phyloP scores from a whole-genome alignment of 1,140 invertebrate genomes.

The Cherax quadricarinatus region DNA sequence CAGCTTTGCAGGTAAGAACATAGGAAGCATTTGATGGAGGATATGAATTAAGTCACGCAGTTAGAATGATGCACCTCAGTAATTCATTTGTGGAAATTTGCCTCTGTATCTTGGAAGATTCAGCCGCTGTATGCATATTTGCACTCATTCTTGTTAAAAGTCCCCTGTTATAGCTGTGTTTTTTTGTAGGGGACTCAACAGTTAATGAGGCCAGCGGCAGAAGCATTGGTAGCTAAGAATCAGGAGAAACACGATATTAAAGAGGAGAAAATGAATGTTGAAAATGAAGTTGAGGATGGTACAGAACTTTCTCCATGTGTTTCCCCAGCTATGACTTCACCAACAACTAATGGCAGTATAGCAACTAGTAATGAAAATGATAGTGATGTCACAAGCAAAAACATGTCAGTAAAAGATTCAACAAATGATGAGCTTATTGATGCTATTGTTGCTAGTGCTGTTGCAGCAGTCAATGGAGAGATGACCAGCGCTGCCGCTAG shows the following conservation, averaged over 20 bases:
- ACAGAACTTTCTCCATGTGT: neutral
- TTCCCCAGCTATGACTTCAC: constrained; percentile 12
- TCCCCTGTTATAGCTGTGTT: neutral
- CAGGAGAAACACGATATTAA: neutral
- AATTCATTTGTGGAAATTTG: too few relatives aligned
- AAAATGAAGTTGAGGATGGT: neutral
- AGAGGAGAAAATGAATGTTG: neutral
- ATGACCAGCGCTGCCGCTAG: neutral
- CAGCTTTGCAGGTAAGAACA: too few relatives aligned
- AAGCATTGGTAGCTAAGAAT: neutral
- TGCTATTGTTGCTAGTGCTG: constrained; percentile 34
- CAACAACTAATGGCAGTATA: constrained; percentile 45
- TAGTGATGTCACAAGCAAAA: constrained; percentile 30
- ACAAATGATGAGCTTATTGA: constrained; percentile 34
- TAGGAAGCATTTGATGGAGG: too few relatives aligned
- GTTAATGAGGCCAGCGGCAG: neutral
- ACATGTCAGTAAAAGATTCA: constrained; percentile 12
- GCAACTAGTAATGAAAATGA: constrained; percentile 45
- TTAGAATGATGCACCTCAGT: too few relatives aligned
- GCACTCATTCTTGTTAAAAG: too few relatives aligned
- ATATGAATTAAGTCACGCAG: too few relatives aligned
- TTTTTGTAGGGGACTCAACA: neutral
- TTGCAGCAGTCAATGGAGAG: constrained; percentile 54
- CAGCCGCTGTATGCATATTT: too few relatives aligned
- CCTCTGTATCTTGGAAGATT: too few relatives aligned